Evolutionary conservation across 2,113 vertebrate genomes (phyloP).

Genomic region (Brienomyrus brachyistius): DNA sequence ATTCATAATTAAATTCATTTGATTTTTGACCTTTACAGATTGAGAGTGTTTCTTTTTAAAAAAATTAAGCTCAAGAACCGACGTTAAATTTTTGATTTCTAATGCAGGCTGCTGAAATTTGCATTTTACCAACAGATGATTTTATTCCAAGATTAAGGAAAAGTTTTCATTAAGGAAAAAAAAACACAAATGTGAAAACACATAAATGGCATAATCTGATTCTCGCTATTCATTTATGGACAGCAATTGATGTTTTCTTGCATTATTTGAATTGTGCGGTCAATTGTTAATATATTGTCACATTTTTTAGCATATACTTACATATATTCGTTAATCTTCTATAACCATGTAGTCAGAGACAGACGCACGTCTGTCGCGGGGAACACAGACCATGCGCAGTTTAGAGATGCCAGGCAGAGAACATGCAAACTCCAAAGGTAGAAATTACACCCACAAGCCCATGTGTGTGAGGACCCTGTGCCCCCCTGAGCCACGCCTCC

Average conservation of each 20-base stretch:
- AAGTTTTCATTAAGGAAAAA: no score
- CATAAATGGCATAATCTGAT: not conserved
- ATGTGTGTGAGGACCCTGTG: not conserved
- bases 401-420: not conserved
- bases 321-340: not conserved
- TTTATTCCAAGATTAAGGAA: not conserved
- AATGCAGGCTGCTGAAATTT: not conserved
- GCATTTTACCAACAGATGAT: not conserved
- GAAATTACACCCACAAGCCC: not conserved
- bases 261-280: not conserved
- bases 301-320: not conserved
- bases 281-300: not conserved
- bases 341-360: not conserved
- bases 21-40: not conserved
- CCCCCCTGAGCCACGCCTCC: not conserved
- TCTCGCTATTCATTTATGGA: not conserved
- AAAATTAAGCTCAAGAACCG: not conserved
- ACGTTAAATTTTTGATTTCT: not conserved
- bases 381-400: not conserved
- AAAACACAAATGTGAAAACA: not conserved
- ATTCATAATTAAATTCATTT: not conserved
- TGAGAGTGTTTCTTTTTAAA: not conserved
- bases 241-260: not conserved
- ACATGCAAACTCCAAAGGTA: not conserved
- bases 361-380: not conserved